phyloP scores from a whole-genome alignment of 2,888 invertebrate species.

The Drosophila nigricruria region DNA sequence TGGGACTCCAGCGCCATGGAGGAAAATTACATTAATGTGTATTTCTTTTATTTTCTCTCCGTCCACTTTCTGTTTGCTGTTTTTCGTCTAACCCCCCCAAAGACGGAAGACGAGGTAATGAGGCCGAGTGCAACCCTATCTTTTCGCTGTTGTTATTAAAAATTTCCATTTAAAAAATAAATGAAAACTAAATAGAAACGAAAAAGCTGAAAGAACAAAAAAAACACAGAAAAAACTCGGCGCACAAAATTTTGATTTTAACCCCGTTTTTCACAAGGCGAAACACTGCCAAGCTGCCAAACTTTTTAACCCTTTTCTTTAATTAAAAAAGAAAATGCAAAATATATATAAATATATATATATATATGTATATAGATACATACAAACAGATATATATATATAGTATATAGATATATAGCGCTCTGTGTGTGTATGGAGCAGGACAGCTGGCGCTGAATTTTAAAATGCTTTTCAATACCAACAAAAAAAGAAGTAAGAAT shows the following conservation, averaged over 20 bases:
- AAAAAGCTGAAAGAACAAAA: slow-evolving; percentile 30
- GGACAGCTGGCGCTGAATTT: slow-evolving; percentile 78
- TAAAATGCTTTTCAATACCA: slow-evolving; percentile 74
- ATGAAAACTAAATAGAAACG: slow-evolving; percentile 77
- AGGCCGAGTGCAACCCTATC: slow-evolving; percentile 64
- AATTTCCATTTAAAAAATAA: slow-evolving; percentile 76
- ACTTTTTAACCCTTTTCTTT: slow-evolving; percentile 81
- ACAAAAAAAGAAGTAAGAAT: not conserved
- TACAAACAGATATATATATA: slow-evolving; percentile 9
- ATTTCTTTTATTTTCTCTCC: slow-evolving; percentile 28
- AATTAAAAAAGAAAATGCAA: slow-evolving; percentile 70
- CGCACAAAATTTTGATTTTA: slow-evolving; percentile 73
- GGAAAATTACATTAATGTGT: slow-evolving; percentile 71
- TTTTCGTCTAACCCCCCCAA: slow-evolving; percentile 32
- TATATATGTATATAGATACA: slow-evolving; percentile 1
- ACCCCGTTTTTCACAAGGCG: slow-evolving; percentile 62
- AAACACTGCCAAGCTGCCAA: slow-evolving; percentile 38
- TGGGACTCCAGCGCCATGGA: slow-evolving; percentile 20
- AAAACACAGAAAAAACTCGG: slow-evolving; percentile 26
- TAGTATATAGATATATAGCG: slow-evolving; percentile 7
- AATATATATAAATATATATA: slow-evolving; percentile 35
- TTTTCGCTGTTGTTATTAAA: slow-evolving; percentile 70
- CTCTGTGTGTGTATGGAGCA: slow-evolving; percentile 16
- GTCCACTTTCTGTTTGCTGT: not conserved
- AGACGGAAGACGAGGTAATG: slow-evolving; percentile 27